phyloP scores from a whole-genome alignment of 2,113 vertebrate genomes.

The Equus quagga region DNA sequence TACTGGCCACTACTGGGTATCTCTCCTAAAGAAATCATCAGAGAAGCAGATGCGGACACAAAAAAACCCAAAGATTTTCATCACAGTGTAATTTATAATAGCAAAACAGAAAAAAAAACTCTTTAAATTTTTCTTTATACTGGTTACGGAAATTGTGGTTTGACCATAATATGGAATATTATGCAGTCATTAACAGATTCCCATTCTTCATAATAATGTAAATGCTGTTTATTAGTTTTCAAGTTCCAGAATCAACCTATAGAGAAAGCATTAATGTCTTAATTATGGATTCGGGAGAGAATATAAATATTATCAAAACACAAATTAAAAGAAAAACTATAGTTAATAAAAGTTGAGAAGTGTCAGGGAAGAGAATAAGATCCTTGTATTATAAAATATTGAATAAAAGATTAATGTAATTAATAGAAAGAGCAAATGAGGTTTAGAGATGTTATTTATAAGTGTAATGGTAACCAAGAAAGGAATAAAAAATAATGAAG shows the following conservation, averaged over 20 bases:
- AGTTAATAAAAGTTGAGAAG: not conserved
- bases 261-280: not conserved
- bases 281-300: not conserved
- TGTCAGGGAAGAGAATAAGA: not conserved
- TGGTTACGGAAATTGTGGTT: not conserved
- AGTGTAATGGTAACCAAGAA: not conserved
- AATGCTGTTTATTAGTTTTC: not conserved
- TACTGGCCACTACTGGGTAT: not conserved
- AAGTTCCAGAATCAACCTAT: not conserved
- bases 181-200: not conserved
- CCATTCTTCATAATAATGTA: not conserved
- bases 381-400: not conserved
- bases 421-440: not conserved
- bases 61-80: conserved; percentile 24
- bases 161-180: not conserved
- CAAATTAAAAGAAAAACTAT: not conserved
- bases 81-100: not conserved
- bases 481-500: not conserved
- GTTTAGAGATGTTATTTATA: not conserved
- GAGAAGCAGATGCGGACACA: not conserved
- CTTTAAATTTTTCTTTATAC: not conserved
- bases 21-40: not conserved
- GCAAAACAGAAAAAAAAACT: not conserved
- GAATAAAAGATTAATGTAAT: not conserved
- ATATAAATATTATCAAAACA: not conserved